Evolutionary conservation across 2,113 vertebrate genomes (phyloP), one percentile per base, ranked within the genome.

Genomic region (Lamprologus tigripictilis): DNA sequence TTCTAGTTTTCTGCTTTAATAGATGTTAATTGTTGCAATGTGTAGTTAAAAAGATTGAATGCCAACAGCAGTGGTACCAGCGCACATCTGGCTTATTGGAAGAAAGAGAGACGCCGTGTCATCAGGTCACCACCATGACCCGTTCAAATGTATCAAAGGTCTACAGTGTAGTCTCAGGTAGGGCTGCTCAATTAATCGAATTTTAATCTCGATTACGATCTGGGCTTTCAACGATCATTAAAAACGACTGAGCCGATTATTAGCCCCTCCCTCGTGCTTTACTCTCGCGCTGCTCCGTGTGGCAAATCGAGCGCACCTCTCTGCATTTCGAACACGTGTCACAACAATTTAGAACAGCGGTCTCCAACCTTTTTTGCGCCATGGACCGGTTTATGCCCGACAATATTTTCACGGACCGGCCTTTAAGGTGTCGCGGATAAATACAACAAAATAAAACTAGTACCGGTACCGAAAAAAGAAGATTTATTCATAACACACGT

Each of bases 51-150:
- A 42, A 16, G 12, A 42, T 0, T 16, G 66, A 0, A 9, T 6
- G 0, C 12, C 35, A 23, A 3, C 37, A 23, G 7, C 37, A 16
- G 37, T 6, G 19, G 63, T 66, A 66, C 17, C 19, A 66, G 61
- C 0, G 19, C 61, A 21, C 33, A 66, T n/a, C 9, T 0, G 4
- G 1, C 0, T 37, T 37, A 66, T 0, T 0, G 31, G 17, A 66
- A 8, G 61, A 35, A 19, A 35, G 17, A 35, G 16, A 63, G 9
- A 58, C 8, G 8, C 5, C 0, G 0, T 66, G 61, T 21, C 33
- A 37, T 68, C 57, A 61, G 58, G 11, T 68, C 33, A 13, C 61
- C 19, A n/a, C 61, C 33, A 40, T 37, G 63, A 68, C 19, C 61
- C 0, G 4, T 37, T 37, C 31, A 66, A 7, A 21, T 5, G 0